Conservation (phyloP, 2,113 vertebrate species). For the Sylvietta virens region DNA sequence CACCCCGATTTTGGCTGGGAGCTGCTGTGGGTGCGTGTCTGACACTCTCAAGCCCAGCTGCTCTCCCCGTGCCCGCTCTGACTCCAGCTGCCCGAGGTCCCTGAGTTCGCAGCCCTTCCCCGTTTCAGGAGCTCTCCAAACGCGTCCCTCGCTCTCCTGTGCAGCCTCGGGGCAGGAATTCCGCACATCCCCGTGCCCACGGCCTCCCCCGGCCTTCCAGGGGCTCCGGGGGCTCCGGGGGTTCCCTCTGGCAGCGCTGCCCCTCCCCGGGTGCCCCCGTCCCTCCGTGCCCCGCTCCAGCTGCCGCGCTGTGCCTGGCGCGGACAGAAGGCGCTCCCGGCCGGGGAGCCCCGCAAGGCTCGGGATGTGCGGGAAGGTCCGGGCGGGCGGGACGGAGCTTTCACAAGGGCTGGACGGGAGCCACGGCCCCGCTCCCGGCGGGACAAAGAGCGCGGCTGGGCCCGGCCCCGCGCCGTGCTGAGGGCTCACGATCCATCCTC, state of each 20-base stretch:
- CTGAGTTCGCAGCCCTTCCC: neutral
- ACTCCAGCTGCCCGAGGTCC: neutral
- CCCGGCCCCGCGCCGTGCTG: slow-evolving; percentile 68
- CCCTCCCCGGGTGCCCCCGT: neutral
- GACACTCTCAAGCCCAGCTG: neutral
- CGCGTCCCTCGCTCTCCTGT: neutral
- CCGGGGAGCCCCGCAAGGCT: slow-evolving; percentile 41
- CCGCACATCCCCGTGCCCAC: accelerated
- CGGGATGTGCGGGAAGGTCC: slow-evolving; percentile 40
- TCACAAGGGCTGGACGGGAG: slow-evolving; percentile 74
- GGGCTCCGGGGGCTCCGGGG: too few species aligned
- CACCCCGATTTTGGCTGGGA: accelerated
- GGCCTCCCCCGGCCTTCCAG: neutral
- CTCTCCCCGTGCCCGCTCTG: neutral
- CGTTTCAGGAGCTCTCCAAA: too few species aligned
- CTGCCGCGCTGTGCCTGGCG: slow-evolving; percentile 47
- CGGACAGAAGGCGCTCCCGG: slow-evolving; percentile 65
- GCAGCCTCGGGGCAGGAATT: neutral
- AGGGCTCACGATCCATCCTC: slow-evolving; percentile 74
- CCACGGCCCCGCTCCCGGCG: slow-evolving; percentile 61
- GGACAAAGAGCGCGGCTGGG: slow-evolving; percentile 72
- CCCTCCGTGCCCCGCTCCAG: slow-evolving; percentile 56
- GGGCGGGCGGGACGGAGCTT: slow-evolving; percentile 57
- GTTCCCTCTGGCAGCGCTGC: neutral
- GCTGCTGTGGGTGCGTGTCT: neutral